These are phyloP conservation scores for Manis javanica DNA, from an alignment of 2,797 vertebrate species.

Conservation along the genomic window DNA sequence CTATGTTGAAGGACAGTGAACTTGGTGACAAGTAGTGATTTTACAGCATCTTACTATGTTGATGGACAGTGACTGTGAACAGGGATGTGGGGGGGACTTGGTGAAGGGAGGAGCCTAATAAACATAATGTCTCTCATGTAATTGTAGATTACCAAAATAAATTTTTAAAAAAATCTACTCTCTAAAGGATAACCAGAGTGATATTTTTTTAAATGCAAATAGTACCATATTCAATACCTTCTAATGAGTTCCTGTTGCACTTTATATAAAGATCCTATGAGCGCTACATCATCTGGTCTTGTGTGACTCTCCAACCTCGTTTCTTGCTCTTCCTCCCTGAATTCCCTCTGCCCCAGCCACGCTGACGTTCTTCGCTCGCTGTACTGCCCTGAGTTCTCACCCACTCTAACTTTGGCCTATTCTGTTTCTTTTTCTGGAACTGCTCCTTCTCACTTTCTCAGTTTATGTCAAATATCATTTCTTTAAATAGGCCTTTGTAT, in stretches of 20 bases:
- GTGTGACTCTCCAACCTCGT: not conserved
- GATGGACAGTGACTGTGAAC: no score
- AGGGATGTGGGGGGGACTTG: no score
- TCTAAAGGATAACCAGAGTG: not conserved
- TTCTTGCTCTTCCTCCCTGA: not conserved
- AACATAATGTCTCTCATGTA: no score
- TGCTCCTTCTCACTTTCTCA: not conserved
- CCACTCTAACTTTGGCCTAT: not conserved
- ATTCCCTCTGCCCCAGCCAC: not conserved
- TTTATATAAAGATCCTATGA: not conserved
- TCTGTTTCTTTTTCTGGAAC: not conserved
- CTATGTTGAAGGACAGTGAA: no score
- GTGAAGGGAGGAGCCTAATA: no score
- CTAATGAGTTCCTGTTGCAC: not conserved
- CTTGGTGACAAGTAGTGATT: no score
- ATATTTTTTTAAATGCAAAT: not conserved
- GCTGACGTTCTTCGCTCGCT: not conserved
- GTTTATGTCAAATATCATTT: constrained; percentile 14
- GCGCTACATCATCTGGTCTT: not conserved
- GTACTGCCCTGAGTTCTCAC: not conserved
- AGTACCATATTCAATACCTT: not conserved
- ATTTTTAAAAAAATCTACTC: not conserved
- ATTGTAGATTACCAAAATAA: no score
- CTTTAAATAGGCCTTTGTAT: not conserved
- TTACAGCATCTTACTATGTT: no score